These are phyloP conservation scores for western clawed frog (Xenopus tropicalis) DNA, from an alignment of 2,113 vertebrate species.

Conservation along the genomic window UCB_Xtro_10.0 CM004450.2:110750501-110751000, in stretches of 20 bases:
- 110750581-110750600: too few species aligned
- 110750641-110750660: too few species aligned
- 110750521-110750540: too few species aligned
- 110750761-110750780: conserved; percentile 80
- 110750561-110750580: too few species aligned
- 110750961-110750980: conserved; percentile 85
- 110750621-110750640: too few species aligned
- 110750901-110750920: conserved; percentile 85
- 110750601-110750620: too few species aligned
- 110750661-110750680: too few species aligned
- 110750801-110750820: conserved; percentile 93
- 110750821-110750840: conserved; percentile 90
- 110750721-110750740: conserved; percentile 89
- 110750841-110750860: conserved; percentile 83
- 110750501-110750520: too few species aligned
- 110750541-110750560: too few species aligned
- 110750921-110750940: conserved; percentile 80
- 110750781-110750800: conserved; percentile 92
- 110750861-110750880: conserved; percentile 89
- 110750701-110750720: conserved; percentile 94
- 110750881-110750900: conserved; percentile 89
- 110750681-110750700: conserved; percentile 63
- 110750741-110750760: conserved; percentile 86
- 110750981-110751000: background rate
- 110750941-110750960: conserved; percentile 95